Evolutionary conservation across 2,113 vertebrate genomes (phyloP).

Genomic region (Sorex araneus): DNA sequence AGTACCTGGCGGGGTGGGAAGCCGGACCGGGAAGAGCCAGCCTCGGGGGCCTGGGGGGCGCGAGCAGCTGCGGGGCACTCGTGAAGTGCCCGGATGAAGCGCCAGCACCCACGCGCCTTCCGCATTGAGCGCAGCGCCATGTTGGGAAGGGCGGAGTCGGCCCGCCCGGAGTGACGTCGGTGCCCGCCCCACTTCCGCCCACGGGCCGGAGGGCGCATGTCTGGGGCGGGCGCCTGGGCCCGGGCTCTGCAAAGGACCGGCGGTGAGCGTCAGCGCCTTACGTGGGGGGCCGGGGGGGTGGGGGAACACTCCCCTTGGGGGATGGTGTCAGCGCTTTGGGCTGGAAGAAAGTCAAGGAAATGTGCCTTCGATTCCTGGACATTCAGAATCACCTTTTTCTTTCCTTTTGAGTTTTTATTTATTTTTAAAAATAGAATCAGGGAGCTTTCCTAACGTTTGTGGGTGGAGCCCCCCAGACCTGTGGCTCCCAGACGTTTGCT

Average conservation of each 20-base stretch:
- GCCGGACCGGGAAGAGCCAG: slow-evolving; percentile 14
- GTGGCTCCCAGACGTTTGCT: background rate
- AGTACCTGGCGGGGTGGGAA: slow-evolving; percentile 15
- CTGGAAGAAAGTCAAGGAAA: background rate
- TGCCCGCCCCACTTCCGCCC: background rate
- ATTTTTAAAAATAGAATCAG: too few relatives aligned
- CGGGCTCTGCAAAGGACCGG: too few relatives aligned
- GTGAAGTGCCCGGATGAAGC: slow-evolving; percentile 82
- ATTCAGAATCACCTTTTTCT: too few relatives aligned
- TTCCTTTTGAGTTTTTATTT: too few relatives aligned
- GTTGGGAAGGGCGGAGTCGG: slow-evolving; percentile 70
- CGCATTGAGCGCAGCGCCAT: slow-evolving; percentile 79
- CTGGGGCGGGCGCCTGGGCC: too few relatives aligned
- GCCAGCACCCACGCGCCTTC: slow-evolving; percentile 70
- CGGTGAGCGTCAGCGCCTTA: too few relatives aligned
- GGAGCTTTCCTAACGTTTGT: background rate
- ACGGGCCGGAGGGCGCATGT: background rate
- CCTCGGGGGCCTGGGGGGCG: slow-evolving; percentile 70
- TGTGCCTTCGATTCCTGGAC: background rate
- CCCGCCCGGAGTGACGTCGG: slow-evolving; percentile 29
- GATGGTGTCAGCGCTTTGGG: background rate
- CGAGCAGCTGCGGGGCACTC: slow-evolving; percentile 26
- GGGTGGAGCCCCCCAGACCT: background rate
- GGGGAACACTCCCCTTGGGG: background rate
- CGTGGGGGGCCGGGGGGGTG: too few relatives aligned